These are phyloP conservation scores for Ceratosolen solmsi DNA, from an alignment of 1,140 invertebrate species.

Conservation along the genomic window DNA sequence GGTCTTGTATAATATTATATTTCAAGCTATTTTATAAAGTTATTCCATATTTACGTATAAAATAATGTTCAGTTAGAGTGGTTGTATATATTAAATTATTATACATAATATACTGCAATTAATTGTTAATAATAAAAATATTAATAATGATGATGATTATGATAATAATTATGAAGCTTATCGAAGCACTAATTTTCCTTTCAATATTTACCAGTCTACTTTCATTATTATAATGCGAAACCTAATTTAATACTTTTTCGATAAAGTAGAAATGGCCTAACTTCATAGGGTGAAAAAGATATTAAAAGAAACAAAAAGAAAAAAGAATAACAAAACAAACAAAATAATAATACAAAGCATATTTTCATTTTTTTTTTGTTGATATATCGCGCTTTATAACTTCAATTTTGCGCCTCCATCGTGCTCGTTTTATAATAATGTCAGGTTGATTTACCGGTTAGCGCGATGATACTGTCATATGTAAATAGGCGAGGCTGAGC, in stretches of 20 bases:
- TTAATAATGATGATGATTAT: not conserved
- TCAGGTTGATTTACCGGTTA: not conserved
- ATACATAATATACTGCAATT: no score
- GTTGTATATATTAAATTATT: no score
- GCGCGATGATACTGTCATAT: constrained; percentile 6
- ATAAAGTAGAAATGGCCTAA: not conserved
- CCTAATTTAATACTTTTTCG: not conserved
- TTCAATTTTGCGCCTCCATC: not conserved
- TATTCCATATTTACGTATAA: not conserved
- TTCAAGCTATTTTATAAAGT: not conserved
- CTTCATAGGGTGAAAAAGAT: no score
- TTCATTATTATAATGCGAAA: not conserved
- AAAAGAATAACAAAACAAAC: no score
- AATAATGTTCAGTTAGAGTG: not conserved
- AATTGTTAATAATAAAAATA: not conserved
- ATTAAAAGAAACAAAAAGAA: no score
- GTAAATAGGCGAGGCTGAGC: not conserved
- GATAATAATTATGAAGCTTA: not conserved
- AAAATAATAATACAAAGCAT: no score
- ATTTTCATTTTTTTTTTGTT: no score
- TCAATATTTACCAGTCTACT: not conserved
- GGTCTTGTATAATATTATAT: not conserved
- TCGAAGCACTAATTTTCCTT: not conserved
- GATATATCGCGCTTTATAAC: no score
- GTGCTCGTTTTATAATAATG: not conserved